phyloP scores from a whole-genome alignment of 2,888 invertebrate genomes.

The Chloroclysta siterata region DNA sequence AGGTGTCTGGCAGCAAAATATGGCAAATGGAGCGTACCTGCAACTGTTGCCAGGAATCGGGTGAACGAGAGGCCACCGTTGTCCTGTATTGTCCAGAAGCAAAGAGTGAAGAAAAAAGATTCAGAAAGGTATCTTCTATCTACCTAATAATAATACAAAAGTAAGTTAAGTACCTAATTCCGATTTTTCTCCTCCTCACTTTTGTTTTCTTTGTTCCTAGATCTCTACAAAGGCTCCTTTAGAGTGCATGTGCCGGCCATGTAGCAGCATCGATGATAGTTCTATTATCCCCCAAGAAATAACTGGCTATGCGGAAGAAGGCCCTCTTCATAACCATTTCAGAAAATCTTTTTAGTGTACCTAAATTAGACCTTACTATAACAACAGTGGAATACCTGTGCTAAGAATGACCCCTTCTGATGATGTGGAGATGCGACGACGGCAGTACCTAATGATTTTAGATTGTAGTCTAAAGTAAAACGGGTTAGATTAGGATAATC shows the following conservation, averaged over 20 bases:
- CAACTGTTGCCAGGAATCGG: conserved; percentile 97
- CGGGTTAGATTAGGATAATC: background rate
- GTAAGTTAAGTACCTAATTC: too few relatives aligned
- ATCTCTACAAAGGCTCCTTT: conserved; percentile 96
- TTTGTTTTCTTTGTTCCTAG: conserved; percentile 70
- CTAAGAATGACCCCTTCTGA: too few relatives aligned
- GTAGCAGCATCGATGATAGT: conserved; percentile 94
- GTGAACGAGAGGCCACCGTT: conserved; percentile 95
- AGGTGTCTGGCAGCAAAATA: conserved; percentile 97
- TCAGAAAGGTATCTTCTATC: conserved; percentile 87
- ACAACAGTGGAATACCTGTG: background rate
- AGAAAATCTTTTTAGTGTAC: conserved; percentile 86
- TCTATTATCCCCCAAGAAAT: conserved; percentile 96
- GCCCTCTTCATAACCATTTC: conserved; percentile 92
- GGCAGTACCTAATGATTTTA: too few relatives aligned
- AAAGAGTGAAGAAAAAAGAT: conserved; percentile 92
- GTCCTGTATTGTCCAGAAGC: conserved; percentile 95
- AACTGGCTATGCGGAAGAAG: conserved; percentile 93
- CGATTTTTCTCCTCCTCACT: background rate
- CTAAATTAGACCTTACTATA: background rate
- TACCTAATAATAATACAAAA: too few relatives aligned
- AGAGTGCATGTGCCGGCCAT: conserved; percentile 97
- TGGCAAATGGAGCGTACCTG: conserved; percentile 98
- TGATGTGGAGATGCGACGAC: too few relatives aligned
- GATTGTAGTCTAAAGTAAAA: too few relatives aligned